Evolutionary conservation across 2,113 vertebrate species (phyloP), one percentile per base, ranked within the genome.

Genomic region (Potamarius usumacintae): DNA sequence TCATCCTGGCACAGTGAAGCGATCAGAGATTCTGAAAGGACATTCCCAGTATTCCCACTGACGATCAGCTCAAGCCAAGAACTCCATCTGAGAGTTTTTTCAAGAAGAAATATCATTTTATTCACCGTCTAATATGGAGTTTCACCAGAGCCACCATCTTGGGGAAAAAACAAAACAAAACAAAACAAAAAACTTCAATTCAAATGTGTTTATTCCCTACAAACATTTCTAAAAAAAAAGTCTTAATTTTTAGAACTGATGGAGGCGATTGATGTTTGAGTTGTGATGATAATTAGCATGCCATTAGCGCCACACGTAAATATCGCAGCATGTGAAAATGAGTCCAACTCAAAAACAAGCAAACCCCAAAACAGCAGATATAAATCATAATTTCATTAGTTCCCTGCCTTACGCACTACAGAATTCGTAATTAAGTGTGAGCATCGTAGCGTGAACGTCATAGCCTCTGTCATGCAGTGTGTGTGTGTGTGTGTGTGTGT

Each of bases 331-430:
- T 27, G 67, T 25, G n/a, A 60, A 52, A 63, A 42, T 7, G 50
- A 65, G 30, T 58, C 53, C 63, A 76, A 7, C 17, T 78, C 17
- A 52, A 34, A 78, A 63, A 86, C 20, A 55, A 34, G n/a, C 53
- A 60, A 72, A 82, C 25, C 0, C 57, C 1, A 60, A 82, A 58
- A 27, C 53, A 2, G 67, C 34, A 72, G 86, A 87, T 58, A 87
- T 81, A 82, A 82, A 87, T 87, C 78, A 72, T 82, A n/a, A 72
- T 87, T 87, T 87, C 85, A 87, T 87, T 87, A 82, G 53, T 72
- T 34, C 30, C 15, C 60, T 48, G 34, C n/a, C 79, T 74, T n/a
- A 62, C 62, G 55, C 79, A 69, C 79, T 50, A 69, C 60, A 30
- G 53, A 87, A 62, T 52, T 74, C 65, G 10, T 87, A 87, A 87